Percentiles rank a stretch among this genome's conserved stretches.
Evolutionary conservation across 1,140 invertebrate genomes (phyloP).

Genomic region (Grapholita molesta): DNA sequence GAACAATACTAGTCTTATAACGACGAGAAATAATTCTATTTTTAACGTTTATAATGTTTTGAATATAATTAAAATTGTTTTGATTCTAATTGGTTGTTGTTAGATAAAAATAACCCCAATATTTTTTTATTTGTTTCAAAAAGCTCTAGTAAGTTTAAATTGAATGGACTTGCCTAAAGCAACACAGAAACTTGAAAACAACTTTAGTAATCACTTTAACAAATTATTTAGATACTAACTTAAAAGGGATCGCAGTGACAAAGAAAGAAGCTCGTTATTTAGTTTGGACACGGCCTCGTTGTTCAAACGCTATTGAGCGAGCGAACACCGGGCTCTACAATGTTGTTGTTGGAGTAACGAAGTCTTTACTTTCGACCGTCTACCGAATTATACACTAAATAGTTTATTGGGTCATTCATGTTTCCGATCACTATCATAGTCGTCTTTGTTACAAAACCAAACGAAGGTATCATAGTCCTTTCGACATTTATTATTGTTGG

Average conservation of each 20-base stretch:
- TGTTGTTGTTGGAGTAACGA: slow-evolving; percentile 2
- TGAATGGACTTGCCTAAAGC: not conserved
- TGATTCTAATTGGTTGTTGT: no score
- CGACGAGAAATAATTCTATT: no score
- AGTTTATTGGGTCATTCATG: not conserved
- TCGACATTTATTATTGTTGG: not conserved
- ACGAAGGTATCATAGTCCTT: no score
- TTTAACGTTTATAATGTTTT: no score
- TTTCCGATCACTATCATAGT: not conserved
- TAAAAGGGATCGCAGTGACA: not conserved
- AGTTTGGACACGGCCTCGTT: not conserved
- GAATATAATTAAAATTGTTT: no score
- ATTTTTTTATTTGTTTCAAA: not conserved
- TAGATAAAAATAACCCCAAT: no score
- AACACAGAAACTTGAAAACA: no score
- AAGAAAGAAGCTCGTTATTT: not conserved
- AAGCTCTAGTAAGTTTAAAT: not conserved
- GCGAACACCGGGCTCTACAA: not conserved
- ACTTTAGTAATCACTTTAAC: no score
- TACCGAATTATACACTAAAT: not conserved
- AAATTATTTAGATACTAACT: not conserved
- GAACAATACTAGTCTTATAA: not conserved
- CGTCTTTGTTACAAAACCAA: no score
- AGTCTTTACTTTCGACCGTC: not conserved
- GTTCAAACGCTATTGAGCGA: slow-evolving; percentile 5